Evolutionary conservation across 2,113 vertebrate species (phyloP).

Genomic region (Gavialis gangeticus): DNA sequence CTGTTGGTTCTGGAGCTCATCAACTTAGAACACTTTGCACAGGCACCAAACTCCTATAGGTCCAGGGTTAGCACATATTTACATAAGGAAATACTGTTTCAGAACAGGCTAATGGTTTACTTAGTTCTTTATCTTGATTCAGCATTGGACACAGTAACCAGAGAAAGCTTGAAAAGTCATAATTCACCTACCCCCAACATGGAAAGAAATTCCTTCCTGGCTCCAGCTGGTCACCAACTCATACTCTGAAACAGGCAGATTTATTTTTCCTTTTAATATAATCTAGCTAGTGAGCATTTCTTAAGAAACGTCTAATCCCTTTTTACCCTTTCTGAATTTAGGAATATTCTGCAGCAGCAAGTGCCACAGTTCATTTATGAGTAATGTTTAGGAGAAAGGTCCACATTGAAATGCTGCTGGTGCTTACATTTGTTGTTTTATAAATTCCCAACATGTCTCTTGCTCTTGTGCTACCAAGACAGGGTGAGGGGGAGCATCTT

Average conservation of each 20-base stretch:
- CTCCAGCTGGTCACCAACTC: not conserved
- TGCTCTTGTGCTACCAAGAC: not conserved
- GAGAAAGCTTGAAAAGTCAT: not conserved
- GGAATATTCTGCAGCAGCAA: not conserved
- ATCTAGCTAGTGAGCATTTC: not conserved
- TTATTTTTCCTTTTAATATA: not conserved
- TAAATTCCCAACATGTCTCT: not conserved
- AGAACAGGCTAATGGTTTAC: conserved; percentile 14
- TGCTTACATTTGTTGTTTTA: not conserved
- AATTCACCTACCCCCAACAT: not conserved
- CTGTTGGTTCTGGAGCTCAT: not conserved
- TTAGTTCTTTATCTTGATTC: not conserved
- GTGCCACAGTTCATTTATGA: not conserved
- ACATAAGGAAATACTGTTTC: not conserved
- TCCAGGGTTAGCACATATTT: not conserved
- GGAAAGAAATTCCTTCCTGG: not conserved
- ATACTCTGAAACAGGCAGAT: not conserved
- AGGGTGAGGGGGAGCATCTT: not conserved
- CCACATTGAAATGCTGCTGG: not conserved
- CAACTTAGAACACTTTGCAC: not conserved
- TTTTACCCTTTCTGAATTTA: not conserved
- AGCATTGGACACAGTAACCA: not conserved
- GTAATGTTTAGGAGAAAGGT: not conserved
- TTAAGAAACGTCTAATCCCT: not conserved
- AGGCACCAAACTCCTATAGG: fast-evolving